A percentile compares a stretch with the other conserved stretches of the same genome.
Evolutionary conservation across 2,888 invertebrate genomes (phyloP).

Genomic region (Metopia argyrocephala): DNA sequence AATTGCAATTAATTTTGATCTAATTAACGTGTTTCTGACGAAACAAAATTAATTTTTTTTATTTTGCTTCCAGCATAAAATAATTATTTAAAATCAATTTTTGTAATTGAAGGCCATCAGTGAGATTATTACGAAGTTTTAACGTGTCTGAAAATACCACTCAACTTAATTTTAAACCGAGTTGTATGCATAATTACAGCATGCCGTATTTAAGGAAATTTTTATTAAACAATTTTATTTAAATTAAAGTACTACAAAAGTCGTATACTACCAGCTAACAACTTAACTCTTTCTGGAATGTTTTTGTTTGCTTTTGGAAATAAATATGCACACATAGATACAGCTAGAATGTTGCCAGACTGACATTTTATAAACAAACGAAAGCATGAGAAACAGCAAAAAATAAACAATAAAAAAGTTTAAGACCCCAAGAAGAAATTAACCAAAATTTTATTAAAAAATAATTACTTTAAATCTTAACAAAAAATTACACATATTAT

Average conservation of each 20-base stretch:
- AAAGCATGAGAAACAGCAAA: background rate
- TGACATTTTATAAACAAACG: background rate
- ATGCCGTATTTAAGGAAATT: too few species aligned
- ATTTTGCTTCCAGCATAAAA: too few species aligned
- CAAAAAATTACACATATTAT: background rate
- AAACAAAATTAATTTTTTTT: too few species aligned
- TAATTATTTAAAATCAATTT: too few species aligned
- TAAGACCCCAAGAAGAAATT: background rate
- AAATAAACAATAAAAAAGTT: background rate
- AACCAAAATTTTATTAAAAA: background rate
- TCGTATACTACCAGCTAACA: background rate
- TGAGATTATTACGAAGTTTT: too few species aligned
- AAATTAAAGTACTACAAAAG: background rate
- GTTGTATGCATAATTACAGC: background rate
- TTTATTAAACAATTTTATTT: background rate
- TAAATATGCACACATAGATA: background rate
- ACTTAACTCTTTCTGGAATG: constrained; percentile 26
- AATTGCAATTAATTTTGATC: too few species aligned
- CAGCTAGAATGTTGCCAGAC: constrained; percentile 26
- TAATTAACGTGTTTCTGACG: too few species aligned
- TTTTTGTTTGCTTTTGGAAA: background rate
- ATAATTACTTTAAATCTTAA: background rate
- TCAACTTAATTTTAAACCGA: too few species aligned
- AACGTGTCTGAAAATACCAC: too few species aligned
- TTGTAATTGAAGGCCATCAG: too few species aligned